A percentile compares a stretch with the other conserved stretches of the same genome.
Conservation (phyloP, 2,888 invertebrate genomes). For the Torymus texanus region DNA sequence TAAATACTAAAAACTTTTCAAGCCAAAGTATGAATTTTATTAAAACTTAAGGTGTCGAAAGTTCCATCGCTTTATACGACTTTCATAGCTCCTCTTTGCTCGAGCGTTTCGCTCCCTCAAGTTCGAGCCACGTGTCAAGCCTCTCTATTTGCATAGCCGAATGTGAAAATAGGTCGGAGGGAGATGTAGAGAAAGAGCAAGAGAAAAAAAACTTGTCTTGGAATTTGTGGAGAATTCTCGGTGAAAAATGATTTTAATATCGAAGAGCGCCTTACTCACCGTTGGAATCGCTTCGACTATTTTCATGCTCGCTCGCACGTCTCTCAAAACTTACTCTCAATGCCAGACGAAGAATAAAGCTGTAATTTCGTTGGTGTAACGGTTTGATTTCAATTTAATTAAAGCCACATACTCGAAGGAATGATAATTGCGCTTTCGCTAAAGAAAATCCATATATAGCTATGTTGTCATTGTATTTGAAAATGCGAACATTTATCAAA, state of each 20-base stretch:
- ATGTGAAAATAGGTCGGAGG: conserved; percentile 16
- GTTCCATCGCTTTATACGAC: no score
- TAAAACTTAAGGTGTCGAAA: no score
- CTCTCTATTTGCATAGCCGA: conserved; percentile 32
- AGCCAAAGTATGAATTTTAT: no score
- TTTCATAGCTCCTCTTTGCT: no score
- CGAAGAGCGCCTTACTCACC: not conserved
- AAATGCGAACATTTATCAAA: not conserved
- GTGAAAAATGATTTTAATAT: conserved; percentile 22
- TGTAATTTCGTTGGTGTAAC: no score
- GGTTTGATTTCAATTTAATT: no score
- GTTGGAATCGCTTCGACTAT: conserved; percentile 1
- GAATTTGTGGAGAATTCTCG: conserved; percentile 24
- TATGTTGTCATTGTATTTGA: not conserved
- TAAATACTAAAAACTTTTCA: no score
- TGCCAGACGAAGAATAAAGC: not conserved
- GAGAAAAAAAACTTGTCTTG: conserved; percentile 7
- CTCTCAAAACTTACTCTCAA: not conserved
- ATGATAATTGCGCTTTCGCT: not conserved
- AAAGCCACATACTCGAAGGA: no score
- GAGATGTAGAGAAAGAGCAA: no score
- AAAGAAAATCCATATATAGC: not conserved
- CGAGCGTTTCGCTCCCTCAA: no score
- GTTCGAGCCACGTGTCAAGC: not conserved
- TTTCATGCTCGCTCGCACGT: not conserved